Evolutionary conservation across 2,113 vertebrate genomes (phyloP).

Genomic region (Talpa occidentalis): DNA sequence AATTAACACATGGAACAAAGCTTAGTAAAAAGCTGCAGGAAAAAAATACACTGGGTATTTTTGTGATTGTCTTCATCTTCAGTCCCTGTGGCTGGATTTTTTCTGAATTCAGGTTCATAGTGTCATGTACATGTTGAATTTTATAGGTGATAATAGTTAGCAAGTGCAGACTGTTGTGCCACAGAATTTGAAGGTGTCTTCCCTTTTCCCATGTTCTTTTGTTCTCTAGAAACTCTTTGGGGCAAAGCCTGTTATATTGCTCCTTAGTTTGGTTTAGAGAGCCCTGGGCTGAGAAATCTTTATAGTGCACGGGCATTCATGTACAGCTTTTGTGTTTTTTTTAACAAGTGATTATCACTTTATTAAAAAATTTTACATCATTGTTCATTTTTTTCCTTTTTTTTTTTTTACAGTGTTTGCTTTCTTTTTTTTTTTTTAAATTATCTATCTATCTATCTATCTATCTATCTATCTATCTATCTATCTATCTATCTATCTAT

Average conservation of each 20-base stretch:
- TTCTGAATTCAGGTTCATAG: background rate
- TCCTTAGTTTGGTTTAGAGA: constrained; percentile 1
- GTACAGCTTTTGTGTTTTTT: too few species aligned
- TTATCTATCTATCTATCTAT: too few species aligned
- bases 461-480: too few species aligned
- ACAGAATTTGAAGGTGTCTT: background rate
- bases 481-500: too few species aligned
- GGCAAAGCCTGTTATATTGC: background rate
- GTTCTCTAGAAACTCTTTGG: background rate
- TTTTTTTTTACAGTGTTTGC: too few species aligned
- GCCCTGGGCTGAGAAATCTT: constrained; percentile 15
- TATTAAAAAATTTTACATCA: too few species aligned
- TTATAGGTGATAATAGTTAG: background rate
- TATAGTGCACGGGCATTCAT: background rate
- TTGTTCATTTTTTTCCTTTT: too few species aligned
- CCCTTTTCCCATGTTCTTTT: background rate
- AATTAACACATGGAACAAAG: background rate
- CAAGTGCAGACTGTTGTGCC: background rate
- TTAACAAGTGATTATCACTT: too few species aligned
- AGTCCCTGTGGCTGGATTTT: background rate
- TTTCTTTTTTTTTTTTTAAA: too few species aligned
- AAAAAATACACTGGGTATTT: background rate
- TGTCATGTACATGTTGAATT: background rate
- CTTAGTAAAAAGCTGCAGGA: background rate
- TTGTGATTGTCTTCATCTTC: constrained; percentile 46